A percentile compares a stretch with the other conserved stretches of the same genome.
Conservation (phyloP, 2,797 vertebrate species). For the Semaprochilodus insignis region DNA sequence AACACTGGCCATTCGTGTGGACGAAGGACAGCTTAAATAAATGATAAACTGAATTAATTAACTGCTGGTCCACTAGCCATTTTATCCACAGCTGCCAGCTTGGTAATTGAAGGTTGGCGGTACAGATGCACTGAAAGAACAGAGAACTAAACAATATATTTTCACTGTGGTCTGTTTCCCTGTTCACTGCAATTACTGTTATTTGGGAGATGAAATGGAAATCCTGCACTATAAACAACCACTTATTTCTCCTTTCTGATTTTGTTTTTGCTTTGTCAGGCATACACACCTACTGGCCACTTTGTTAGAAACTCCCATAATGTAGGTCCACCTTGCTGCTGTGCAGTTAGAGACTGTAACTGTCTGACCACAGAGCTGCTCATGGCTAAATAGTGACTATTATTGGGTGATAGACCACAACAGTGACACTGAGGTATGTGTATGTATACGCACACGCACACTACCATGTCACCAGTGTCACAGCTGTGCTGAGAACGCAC, state of each 20-base stretch:
- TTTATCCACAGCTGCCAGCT: slow-evolving; percentile 18
- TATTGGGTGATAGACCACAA: too few relatives aligned
- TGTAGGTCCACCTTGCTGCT: too few relatives aligned
- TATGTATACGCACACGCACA: too few relatives aligned
- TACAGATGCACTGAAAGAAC: neutral
- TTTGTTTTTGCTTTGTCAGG: too few relatives aligned
- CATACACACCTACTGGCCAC: too few relatives aligned
- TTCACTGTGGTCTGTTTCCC: neutral
- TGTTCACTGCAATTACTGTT: neutral
- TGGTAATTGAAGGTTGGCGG: slow-evolving; percentile 9
- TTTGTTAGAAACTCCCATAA: too few relatives aligned
- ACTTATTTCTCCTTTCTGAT: neutral
- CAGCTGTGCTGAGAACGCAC: too few relatives aligned
- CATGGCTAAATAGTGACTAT: too few relatives aligned
- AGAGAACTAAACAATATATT: neutral
- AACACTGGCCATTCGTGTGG: neutral
- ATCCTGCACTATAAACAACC: neutral
- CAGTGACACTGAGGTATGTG: too few relatives aligned
- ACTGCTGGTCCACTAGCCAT: neutral
- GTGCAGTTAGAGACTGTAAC: too few relatives aligned
- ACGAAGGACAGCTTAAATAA: neutral
- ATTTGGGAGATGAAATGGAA: neutral
- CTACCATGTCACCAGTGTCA: too few relatives aligned
- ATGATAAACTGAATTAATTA: neutral
- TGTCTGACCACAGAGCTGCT: too few relatives aligned